A percentile compares a stretch with the other conserved stretches of the same genome.
Conservation (phyloP, 2,888 invertebrate genomes). For the Kryphioiulus occultus region DNA sequence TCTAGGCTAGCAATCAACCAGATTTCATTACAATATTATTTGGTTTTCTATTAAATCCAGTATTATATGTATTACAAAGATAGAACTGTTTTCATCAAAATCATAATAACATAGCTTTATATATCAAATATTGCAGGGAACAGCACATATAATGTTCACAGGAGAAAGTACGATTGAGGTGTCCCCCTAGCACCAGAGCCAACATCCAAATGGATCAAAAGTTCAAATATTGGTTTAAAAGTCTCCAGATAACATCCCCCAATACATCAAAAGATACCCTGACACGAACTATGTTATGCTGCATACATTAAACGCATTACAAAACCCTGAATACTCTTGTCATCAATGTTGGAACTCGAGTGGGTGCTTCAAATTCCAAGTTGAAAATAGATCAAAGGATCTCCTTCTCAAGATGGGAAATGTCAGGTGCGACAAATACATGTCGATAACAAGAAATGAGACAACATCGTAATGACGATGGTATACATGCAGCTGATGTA, state of each 20-base stretch:
- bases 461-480: background rate
- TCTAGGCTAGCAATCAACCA: background rate
- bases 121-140: background rate
- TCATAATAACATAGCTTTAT: background rate
- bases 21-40: background rate
- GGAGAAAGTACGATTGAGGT: background rate
- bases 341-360: constrained; percentile 3
- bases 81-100: background rate
- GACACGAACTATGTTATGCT: background rate
- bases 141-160: background rate
- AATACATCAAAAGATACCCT: background rate
- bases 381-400: constrained; percentile 41
- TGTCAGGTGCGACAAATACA: constrained; percentile 41
- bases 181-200: background rate
- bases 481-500: background rate
- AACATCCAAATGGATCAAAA: constrained; percentile 28
- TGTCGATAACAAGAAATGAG: background rate
- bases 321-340: background rate
- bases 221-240: constrained; percentile 46
- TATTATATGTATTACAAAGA: background rate
- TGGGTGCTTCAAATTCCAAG: constrained; percentile 22
- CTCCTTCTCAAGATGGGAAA: constrained; percentile 42
- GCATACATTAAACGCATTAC: constrained; percentile 37
- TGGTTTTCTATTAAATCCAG: constrained; percentile 13
- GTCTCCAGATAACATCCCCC: constrained; percentile 1